Evolutionary conservation across 2,888 invertebrate genomes (phyloP).

Genomic region (Gastrophysa polygoni): DNA sequence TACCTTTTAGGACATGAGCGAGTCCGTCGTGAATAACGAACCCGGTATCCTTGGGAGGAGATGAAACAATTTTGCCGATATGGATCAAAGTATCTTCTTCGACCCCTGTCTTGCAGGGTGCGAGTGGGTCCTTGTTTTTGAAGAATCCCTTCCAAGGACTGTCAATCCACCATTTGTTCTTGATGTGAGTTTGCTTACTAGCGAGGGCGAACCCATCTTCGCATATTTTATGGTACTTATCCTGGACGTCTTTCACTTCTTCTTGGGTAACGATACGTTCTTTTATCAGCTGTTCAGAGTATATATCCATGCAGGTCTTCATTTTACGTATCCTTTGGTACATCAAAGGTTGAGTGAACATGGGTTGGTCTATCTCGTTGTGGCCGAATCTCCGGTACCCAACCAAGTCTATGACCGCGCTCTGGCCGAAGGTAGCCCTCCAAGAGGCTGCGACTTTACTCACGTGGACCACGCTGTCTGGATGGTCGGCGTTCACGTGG

Average conservation of each 20-base stretch:
- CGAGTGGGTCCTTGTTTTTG: slow-evolving; percentile 58
- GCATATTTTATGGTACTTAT: slow-evolving; percentile 90
- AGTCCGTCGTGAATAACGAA: slow-evolving; percentile 86
- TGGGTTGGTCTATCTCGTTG: slow-evolving; percentile 96
- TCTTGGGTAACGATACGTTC: slow-evolving; percentile 74
- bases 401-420: slow-evolving; percentile 90
- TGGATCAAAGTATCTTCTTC: slow-evolving; percentile 81
- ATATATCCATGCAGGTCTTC: slow-evolving; percentile 77
- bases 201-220: slow-evolving; percentile 79
- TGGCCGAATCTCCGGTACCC: slow-evolving; percentile 92
- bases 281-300: slow-evolving; percentile 77
- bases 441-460: slow-evolving; percentile 91
- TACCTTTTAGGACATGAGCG: slow-evolving; percentile 83
- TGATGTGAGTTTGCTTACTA: slow-evolving; percentile 84
- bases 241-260: slow-evolving; percentile 80
- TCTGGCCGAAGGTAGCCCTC: slow-evolving; percentile 92
- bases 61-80: slow-evolving; percentile 84
- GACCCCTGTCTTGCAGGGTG: slow-evolving; percentile 81
- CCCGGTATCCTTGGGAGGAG: slow-evolving; percentile 73
- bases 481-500: slow-evolving; percentile 92
- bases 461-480: slow-evolving; percentile 88
- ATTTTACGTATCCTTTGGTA: slow-evolving; percentile 85
- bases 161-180: slow-evolving; percentile 94
- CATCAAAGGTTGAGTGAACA: slow-evolving; percentile 97
- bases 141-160: slow-evolving; percentile 94